phyloP scores from a whole-genome alignment of 1,140 invertebrate genomes.

The Drosophila lacteicornis region DNA sequence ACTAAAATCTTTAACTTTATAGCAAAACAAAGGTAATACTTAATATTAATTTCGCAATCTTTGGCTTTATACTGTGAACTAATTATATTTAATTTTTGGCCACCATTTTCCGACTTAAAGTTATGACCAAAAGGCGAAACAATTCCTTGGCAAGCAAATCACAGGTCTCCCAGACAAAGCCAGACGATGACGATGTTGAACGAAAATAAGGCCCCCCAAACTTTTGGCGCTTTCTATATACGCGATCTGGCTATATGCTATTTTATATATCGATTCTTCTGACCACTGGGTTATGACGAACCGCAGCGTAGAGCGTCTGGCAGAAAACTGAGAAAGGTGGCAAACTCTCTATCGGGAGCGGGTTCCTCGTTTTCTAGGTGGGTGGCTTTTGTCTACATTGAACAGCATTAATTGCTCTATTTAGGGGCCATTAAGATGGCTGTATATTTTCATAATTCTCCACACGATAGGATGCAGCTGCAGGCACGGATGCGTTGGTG shows the following conservation, averaged over 20 bases:
- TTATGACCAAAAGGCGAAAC: conserved; percentile 22
- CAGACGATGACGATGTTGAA: conserved; percentile 58
- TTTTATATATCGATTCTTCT: neutral
- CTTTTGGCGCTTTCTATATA: neutral
- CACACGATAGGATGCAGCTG: conserved; percentile 8
- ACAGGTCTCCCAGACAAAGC: conserved; percentile 31
- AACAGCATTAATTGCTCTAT: conserved; percentile 29
- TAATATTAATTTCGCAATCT: neutral
- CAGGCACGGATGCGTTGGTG: conserved; percentile 25
- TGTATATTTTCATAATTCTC: conserved; percentile 26
- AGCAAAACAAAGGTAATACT: too few species aligned
- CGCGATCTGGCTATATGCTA: neutral
- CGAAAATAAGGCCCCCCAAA: conserved; percentile 60
- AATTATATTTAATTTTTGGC: neutral
- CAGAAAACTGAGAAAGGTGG: conserved; percentile 14
- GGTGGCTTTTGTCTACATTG: conserved; percentile 24
- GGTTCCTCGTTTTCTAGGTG: neutral
- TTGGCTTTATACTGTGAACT: neutral
- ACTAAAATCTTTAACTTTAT: too few species aligned
- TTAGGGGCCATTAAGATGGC: conserved; percentile 37
- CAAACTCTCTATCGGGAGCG: neutral
- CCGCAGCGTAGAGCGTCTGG: conserved; percentile 3
- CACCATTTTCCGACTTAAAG: conserved; percentile 3
- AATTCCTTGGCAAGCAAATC: conserved; percentile 49
- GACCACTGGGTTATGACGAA: conserved; percentile 25